Conservation (phyloP, 2,888 invertebrate species). For the Acanthoscelides obtectus region DNA sequence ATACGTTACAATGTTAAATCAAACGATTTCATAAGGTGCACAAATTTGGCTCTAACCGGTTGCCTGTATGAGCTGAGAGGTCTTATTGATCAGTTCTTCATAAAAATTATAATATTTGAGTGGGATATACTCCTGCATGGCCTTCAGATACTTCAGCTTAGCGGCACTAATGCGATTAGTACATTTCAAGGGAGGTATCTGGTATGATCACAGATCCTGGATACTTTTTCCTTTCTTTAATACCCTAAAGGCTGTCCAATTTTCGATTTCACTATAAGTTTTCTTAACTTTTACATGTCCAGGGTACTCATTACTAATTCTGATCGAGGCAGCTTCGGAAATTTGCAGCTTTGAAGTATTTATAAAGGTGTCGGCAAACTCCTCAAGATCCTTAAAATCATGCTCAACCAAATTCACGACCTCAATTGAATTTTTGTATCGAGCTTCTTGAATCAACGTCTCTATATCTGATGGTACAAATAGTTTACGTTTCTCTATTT, state of each 20-base stretch:
- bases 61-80: background rate
- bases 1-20: no score
- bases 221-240: no score
- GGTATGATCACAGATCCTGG: no score
- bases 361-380: conserved; percentile 16
- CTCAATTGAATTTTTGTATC: conserved; percentile 5
- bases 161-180: conserved; percentile 12
- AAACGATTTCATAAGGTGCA: no score
- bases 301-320: conserved; percentile 11
- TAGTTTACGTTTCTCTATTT: conserved; percentile 1
- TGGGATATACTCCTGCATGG: background rate
- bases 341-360: conserved; percentile 13
- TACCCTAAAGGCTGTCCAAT: no score
- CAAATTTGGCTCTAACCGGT: no score
- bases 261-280: conserved; percentile 13
- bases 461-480: conserved; percentile 10
- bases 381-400: conserved; percentile 18
- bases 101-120: background rate
- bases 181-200: no score
- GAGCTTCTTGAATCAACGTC: conserved; percentile 18
- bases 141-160: conserved; percentile 13
- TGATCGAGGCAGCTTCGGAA: conserved; percentile 17
- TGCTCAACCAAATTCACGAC: conserved; percentile 8
- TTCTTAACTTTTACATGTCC: conserved; percentile 12
- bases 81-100: background rate